Conservation (phyloP, 2,113 vertebrate genomes). For the Platichthys flesus region DNA sequence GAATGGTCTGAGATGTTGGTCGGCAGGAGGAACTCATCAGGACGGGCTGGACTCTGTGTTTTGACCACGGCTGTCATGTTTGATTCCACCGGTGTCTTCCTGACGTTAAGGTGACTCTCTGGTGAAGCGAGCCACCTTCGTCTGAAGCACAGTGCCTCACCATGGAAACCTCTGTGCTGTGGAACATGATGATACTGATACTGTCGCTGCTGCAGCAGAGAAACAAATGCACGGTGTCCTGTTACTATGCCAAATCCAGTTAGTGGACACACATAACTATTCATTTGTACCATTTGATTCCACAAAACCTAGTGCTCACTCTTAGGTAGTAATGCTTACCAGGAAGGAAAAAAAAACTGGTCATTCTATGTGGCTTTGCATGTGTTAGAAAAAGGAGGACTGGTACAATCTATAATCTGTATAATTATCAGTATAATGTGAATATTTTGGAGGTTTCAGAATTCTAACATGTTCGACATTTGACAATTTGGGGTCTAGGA, state of each 20-base stretch:
- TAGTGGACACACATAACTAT: not conserved
- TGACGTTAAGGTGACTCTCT: too few species aligned
- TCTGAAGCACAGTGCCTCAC: not conserved
- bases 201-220: not conserved
- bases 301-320: not conserved
- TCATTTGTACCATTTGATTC: not conserved
- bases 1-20: not conserved
- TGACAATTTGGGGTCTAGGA: too few species aligned
- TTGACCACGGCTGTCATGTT: not conserved
- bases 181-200: not conserved
- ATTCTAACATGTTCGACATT: too few species aligned
- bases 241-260: not conserved
- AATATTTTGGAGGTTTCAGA: too few species aligned
- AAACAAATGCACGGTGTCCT: not conserved
- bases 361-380: too few species aligned
- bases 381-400: too few species aligned
- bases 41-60: not conserved
- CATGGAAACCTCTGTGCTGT: slow-evolving; percentile 1
- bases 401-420: too few species aligned
- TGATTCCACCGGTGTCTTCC: not conserved
- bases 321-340: not conserved
- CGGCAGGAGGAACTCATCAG: not conserved
- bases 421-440: too few species aligned
- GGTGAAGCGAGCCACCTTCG: not conserved
- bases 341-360: not conserved